phyloP scores from a whole-genome alignment of 2,888 invertebrate genomes.

The Leptura quadrifasciata region DNA sequence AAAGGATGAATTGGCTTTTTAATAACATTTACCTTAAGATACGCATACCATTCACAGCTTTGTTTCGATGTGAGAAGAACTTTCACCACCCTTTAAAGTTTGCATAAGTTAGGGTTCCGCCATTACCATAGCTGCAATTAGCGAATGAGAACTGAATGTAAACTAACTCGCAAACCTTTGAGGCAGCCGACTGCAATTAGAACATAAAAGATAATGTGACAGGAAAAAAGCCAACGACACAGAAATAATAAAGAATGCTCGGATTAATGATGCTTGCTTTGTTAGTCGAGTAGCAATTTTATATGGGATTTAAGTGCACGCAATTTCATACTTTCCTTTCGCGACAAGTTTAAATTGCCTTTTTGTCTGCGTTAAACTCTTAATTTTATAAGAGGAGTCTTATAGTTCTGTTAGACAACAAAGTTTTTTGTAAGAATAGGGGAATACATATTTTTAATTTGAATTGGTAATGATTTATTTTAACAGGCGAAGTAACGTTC shows the following conservation, averaged over 20 bases:
- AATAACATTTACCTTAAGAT: constrained; percentile 49
- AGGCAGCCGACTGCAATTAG: constrained; percentile 67
- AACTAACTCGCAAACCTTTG: constrained; percentile 68
- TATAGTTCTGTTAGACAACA: background rate
- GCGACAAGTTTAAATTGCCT: constrained; percentile 43
- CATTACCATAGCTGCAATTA: constrained; percentile 61
- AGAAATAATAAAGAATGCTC: constrained; percentile 71
- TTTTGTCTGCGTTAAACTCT: constrained; percentile 48
- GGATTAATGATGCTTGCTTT: constrained; percentile 71
- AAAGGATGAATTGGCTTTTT: constrained; percentile 50
- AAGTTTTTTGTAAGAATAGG: background rate
- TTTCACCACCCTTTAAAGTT: constrained; percentile 68
- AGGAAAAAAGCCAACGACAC: constrained; percentile 69
- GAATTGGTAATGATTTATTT: too few species aligned
- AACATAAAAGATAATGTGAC: constrained; percentile 70
- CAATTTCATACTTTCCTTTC: constrained; percentile 60
- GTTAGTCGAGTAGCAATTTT: constrained; percentile 64
- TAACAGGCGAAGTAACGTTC: too few species aligned
- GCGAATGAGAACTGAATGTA: constrained; percentile 69
- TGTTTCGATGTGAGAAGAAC: constrained; percentile 65
- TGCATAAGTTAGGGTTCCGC: constrained; percentile 66
- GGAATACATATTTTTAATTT: too few species aligned
- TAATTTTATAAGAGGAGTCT: constrained; percentile 21
- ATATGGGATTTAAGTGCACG: constrained; percentile 63
- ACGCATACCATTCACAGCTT: constrained; percentile 57